Evolutionary conservation across 2,888 invertebrate species (phyloP).

Genomic region (Ectemnius cavifrons): DNA sequence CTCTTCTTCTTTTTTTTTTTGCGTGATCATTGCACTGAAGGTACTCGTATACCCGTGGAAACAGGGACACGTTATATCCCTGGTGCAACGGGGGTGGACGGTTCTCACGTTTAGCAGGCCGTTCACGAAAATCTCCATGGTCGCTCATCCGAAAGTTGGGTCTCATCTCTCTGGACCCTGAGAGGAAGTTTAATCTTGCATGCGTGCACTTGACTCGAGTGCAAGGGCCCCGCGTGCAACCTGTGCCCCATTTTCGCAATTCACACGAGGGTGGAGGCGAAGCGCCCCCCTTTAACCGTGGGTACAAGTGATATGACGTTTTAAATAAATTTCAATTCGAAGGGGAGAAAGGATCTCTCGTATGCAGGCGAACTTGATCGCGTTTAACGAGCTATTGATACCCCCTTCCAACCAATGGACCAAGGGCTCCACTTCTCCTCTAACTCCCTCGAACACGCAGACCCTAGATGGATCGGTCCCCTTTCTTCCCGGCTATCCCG

Average conservation of each 20-base stretch:
- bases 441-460: constrained; percentile 8
- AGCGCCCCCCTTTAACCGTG: constrained; percentile 11
- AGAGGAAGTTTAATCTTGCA: constrained; percentile 62
- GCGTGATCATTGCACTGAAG: background rate
- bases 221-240: constrained; percentile 61
- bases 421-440: constrained; percentile 16
- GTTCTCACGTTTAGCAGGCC: constrained; percentile 46
- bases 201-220: constrained; percentile 69
- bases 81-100: constrained; percentile 4
- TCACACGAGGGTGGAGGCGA: constrained; percentile 61
- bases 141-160: constrained; percentile 25
- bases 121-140: constrained; percentile 11
- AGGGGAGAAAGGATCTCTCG: constrained; percentile 27
- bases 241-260: constrained; percentile 69
- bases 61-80: background rate
- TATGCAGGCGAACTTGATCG: constrained; percentile 56
- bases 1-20: too few species aligned
- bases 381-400: constrained; percentile 78
- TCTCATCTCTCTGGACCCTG: constrained; percentile 9
- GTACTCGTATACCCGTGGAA: constrained; percentile 9
- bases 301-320: constrained; percentile 49
- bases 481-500: constrained; percentile 6
- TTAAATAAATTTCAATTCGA: constrained; percentile 76
- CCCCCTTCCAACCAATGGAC: constrained; percentile 57
- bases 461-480: background rate